Evolutionary conservation across 2,888 invertebrate genomes (phyloP).

Genomic region (Tenthredo notha): DNA sequence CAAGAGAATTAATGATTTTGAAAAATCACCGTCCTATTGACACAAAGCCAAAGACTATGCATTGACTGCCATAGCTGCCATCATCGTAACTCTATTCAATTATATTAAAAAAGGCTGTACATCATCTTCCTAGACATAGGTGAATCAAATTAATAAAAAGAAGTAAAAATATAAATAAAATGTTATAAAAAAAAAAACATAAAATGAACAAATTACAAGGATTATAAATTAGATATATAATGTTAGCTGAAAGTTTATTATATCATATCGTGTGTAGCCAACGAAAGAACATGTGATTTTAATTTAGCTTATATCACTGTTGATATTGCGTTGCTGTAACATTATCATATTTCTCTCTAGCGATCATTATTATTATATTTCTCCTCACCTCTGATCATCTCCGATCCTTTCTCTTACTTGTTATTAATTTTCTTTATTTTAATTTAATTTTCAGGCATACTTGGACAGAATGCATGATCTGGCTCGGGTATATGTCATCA

Average conservation of each 20-base stretch:
- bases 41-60: slow-evolving; percentile 51
- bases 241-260: slow-evolving; percentile 25
- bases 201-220: not conserved
- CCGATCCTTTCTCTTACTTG: slow-evolving; percentile 16
- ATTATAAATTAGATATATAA: slow-evolving; percentile 13
- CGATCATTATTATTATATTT: not conserved
- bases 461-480: slow-evolving; percentile 74
- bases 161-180: not conserved
- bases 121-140: slow-evolving; percentile 38
- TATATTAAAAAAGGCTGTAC: slow-evolving; percentile 39
- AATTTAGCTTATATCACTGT: slow-evolving; percentile 19
- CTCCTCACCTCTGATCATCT: not conserved
- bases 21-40: slow-evolving; percentile 50
- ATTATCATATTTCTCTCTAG: not conserved
- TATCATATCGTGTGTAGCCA: slow-evolving; percentile 3
- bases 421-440: slow-evolving; percentile 53
- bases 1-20: slow-evolving; percentile 40
- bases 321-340: not conserved
- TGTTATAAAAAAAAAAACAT: not conserved
- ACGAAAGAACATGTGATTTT: slow-evolving; percentile 32
- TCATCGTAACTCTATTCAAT: slow-evolving; percentile 38
- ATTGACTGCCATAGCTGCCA: slow-evolving; percentile 49
- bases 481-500: slow-evolving; percentile 71
- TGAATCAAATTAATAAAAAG: slow-evolving; percentile 5
- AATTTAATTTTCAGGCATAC: slow-evolving; percentile 71